Evolutionary conservation across 2,888 invertebrate species (phyloP), one percentile per base, ranked within the genome.

Genomic region (Caenorhabditis macrosperma): DNA sequence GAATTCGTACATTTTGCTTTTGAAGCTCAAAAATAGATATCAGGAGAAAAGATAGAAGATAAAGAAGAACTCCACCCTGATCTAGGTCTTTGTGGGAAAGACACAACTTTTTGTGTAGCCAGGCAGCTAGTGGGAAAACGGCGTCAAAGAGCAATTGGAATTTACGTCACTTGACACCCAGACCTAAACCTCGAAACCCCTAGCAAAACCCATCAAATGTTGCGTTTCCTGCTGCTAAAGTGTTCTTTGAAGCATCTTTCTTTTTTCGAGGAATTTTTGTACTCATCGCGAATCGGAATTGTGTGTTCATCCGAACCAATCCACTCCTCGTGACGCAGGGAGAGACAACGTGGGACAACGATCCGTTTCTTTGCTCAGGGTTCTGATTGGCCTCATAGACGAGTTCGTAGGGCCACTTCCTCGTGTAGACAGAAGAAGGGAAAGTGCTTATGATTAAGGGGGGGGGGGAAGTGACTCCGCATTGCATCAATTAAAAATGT

Each of bases 141-240:
- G 48, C 72, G 26, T 35, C 72, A 72, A 63, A 63, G 57, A 72
- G 63, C 72, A 72, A 17, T 33, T 55, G 15, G 24, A 71, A 15
- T 61, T 46, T 63, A 35, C 72, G 72, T 72, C 72, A 63, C 26
- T 72, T 72, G 72, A 72, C 22, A 71, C 17, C 44, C 35, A 44
- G 26, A 41, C 60, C 63, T 44, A 44, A 44, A 44, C 10, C 5
- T 35, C 41, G 26, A 10, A 41, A 41, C 61, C 52, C 17, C 9
- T 66, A 55, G 41, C 33, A 55, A 66, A 55, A 33, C 38, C 38
- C 38, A 38, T 38, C 38, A 35, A 46, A 55, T 59, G 59, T 15
- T n/a, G n/a, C n/a, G n/a, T 2, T 17, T 17, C 17, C 44, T 17
- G 44, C 10, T 4, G 20, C 2, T 44, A 17, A 17, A n/a, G 44